Evolutionary conservation across 2,888 invertebrate genomes (phyloP).

Genomic region (Marasmarcha lunaedactyla): DNA sequence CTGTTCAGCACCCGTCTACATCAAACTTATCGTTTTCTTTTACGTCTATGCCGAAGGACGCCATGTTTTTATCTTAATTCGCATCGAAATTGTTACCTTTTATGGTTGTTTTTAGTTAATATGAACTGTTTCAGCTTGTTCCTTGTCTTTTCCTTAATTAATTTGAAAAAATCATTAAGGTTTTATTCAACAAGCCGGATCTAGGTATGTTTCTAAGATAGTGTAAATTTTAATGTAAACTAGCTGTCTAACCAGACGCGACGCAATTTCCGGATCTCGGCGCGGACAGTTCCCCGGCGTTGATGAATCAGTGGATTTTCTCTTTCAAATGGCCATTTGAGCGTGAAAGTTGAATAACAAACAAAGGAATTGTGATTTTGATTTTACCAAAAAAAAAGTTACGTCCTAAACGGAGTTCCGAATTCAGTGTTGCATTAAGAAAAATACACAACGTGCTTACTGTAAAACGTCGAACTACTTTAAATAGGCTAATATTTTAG

Average conservation of each 20-base stretch:
- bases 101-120: background rate
- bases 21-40: slow-evolving; percentile 21
- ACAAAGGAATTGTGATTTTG: slow-evolving; percentile 1
- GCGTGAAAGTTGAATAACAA: slow-evolving; percentile 1
- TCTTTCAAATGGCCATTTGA: slow-evolving; percentile 1
- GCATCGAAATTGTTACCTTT: background rate
- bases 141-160: no score
- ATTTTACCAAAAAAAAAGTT: background rate
- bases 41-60: slow-evolving; percentile 24
- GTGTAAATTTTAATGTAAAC: background rate
- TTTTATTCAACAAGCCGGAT: no score
- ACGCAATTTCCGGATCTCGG: background rate
- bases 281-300: background rate
- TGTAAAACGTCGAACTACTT: no score
- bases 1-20: slow-evolving; percentile 18
- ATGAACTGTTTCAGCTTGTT: background rate
- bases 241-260: background rate
- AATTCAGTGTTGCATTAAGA: no score
- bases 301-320: slow-evolving; percentile 1
- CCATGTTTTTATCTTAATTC: slow-evolving; percentile 14
- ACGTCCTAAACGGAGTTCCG: no score
- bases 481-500: no score
- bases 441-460: no score
- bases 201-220: no score
- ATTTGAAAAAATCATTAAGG: no score